These are phyloP conservation scores for Rousettus madagascariensis DNA, from an alignment of 2,797 vertebrate genomes.

Conservation along the genomic window DNA sequence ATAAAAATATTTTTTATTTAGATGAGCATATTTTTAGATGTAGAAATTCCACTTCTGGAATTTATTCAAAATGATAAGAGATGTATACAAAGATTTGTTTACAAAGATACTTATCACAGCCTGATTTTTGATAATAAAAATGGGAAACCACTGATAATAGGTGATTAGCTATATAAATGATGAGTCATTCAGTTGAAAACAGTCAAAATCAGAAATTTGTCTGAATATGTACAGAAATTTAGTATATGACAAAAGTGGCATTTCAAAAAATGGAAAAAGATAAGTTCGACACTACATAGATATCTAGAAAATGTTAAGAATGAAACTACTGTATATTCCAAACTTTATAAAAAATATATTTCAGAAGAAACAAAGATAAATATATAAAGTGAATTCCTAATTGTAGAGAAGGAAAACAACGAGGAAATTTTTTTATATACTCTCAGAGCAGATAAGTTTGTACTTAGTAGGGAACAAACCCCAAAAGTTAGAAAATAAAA, in stretches of 20 bases:
- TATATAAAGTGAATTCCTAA: neutral
- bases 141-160: neutral
- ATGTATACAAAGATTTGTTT: neutral
- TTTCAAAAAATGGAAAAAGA: neutral
- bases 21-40: neutral
- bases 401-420: neutral
- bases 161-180: neutral
- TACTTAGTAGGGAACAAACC: neutral
- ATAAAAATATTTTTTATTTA: neutral
- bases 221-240: neutral
- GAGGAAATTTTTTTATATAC: neutral
- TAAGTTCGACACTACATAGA: neutral
- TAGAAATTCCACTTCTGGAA: neutral
- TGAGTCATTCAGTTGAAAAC: neutral
- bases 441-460: neutral
- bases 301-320: neutral
- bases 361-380: conserved; percentile 1
- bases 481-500: neutral
- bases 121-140: conserved; percentile 22
- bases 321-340: neutral
- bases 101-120: neutral
- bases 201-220: neutral
- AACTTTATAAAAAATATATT: neutral
- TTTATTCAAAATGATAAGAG: neutral
- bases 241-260: neutral